Percentiles rank a stretch among this genome's conserved stretches.
Conservation (phyloP, 2,113 vertebrate species). For the Leptobrachium ailaonicum region DNA sequence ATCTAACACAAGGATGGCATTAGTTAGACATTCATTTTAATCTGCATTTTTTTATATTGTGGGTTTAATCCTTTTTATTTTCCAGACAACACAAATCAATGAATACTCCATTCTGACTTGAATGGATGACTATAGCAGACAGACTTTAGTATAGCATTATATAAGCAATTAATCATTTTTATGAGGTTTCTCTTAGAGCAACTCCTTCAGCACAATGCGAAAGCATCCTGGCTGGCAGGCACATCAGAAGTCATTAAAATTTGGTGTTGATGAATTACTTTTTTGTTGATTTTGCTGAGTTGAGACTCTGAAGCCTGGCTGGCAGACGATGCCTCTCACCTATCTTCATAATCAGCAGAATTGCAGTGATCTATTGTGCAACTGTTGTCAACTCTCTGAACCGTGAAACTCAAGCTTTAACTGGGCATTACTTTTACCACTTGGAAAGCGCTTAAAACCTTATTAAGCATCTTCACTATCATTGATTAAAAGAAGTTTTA, state of each 20-base stretch:
- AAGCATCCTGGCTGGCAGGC: conserved; percentile 16
- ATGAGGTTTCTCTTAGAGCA: conserved; percentile 41
- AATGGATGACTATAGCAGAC: conserved; percentile 43
- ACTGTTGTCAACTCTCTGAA: background rate
- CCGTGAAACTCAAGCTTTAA: background rate
- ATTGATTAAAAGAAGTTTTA: too few species aligned
- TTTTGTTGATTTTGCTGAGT: conserved; percentile 38
- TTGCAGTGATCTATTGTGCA: conserved; percentile 15
- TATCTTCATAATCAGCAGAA: conserved; percentile 31
- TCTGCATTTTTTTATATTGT: conserved; percentile 9
- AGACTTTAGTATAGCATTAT: conserved; percentile 44
- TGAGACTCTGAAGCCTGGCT: conserved; percentile 29
- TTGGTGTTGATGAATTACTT: conserved; percentile 30
- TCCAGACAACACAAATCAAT: conserved; percentile 49
- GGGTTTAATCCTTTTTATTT: conserved; percentile 43
- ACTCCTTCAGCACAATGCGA: conserved; percentile 30
- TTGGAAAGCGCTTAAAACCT: too few species aligned
- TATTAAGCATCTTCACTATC: too few species aligned
- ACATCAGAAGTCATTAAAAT: conserved; percentile 44
- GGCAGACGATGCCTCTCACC: conserved; percentile 6
- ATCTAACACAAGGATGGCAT: conserved; percentile 15
- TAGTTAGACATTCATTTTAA: conserved; percentile 31
- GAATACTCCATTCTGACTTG: conserved; percentile 42
- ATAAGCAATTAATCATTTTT: conserved; percentile 48
- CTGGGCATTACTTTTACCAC: too few species aligned